Evolutionary conservation across 2,113 vertebrate species (phyloP).

Genomic region (Equus quagga): DNA sequence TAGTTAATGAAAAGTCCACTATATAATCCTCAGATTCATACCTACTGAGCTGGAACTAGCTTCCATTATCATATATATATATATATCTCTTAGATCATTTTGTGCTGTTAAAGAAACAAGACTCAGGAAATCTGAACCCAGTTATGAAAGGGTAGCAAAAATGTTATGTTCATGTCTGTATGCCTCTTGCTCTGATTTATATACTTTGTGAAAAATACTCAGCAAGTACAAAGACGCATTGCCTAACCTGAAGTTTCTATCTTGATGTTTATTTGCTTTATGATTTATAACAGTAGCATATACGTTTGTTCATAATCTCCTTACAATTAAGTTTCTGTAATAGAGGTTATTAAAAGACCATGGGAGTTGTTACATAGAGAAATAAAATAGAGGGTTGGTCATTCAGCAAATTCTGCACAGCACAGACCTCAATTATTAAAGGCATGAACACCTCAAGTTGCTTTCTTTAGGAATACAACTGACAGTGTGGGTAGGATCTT

Average conservation of each 20-base stretch:
- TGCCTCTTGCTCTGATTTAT: background rate
- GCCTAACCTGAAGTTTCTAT: background rate
- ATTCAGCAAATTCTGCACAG: background rate
- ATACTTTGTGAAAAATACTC: background rate
- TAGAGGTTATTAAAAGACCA: background rate
- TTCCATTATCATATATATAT: background rate
- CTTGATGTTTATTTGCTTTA: background rate
- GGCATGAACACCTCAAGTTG: background rate
- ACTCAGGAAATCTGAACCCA: background rate
- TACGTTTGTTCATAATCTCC: background rate
- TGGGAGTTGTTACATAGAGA: background rate
- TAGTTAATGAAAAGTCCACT: slow-evolving; percentile 54
- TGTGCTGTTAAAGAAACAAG: background rate
- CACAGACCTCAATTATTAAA: background rate
- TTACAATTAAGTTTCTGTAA: background rate
- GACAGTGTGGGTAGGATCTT: background rate
- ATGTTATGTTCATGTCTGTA: background rate
- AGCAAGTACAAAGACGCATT: background rate
- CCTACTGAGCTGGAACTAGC: slow-evolving; percentile 23
- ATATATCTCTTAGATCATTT: background rate
- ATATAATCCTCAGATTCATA: slow-evolving; percentile 72
- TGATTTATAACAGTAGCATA: background rate
- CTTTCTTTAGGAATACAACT: background rate
- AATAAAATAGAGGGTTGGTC: background rate
- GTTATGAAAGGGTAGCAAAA: background rate